Conservation (phyloP, 2,113 vertebrate genomes). For the Macquaria ambigua region DNA sequence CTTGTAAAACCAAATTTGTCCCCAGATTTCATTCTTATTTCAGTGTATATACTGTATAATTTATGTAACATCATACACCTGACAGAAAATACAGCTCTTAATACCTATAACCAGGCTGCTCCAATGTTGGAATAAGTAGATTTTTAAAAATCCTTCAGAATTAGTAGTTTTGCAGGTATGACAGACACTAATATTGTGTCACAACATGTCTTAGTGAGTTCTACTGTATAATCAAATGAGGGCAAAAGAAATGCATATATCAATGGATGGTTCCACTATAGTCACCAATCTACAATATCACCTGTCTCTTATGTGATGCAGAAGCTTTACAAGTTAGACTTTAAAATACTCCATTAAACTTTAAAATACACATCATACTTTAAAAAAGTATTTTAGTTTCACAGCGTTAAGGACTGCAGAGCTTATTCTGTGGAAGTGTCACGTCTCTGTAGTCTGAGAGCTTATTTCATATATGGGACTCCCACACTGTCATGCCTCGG, state of each 20-base stretch:
- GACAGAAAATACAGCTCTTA: neutral
- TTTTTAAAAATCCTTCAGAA: neutral
- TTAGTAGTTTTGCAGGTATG: neutral
- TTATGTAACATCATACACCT: neutral
- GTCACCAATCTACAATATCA: neutral
- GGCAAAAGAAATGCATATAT: neutral
- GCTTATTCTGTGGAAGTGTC: slow-evolving; percentile 3
- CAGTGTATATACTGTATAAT: neutral
- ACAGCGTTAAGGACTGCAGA: slow-evolving; percentile 18
- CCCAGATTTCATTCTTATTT: neutral
- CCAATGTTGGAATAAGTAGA: neutral
- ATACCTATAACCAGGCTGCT: neutral
- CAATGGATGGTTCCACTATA: neutral
- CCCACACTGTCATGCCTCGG: too few relatives aligned
- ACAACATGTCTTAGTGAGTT: neutral
- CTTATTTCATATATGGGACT: neutral
- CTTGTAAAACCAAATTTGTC: neutral
- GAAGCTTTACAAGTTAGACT: neutral
- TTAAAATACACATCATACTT: slow-evolving; percentile 19
- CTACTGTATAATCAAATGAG: neutral
- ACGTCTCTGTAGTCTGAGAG: slow-evolving; percentile 2
- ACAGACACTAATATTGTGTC: neutral
- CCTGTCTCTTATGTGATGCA: too few relatives aligned
- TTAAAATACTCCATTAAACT: slow-evolving; percentile 9
- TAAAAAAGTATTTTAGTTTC: neutral